These are phyloP conservation scores for Diaperis boleti DNA, from an alignment of 2,888 invertebrate genomes.

Conservation along the genomic window DNA sequence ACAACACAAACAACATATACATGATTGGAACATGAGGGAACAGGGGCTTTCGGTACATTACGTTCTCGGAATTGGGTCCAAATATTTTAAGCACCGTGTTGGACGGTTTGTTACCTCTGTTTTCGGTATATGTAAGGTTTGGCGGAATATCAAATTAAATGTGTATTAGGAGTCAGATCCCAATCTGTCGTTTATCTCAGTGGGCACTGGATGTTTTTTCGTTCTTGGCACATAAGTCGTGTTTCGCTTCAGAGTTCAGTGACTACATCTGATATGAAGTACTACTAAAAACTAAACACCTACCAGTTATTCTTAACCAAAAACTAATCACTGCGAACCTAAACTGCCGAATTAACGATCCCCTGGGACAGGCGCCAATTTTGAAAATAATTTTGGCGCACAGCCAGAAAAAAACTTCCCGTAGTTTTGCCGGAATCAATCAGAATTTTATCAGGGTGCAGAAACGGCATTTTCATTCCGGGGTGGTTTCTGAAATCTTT, in stretches of 20 bases:
- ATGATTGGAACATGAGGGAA: constrained; percentile 42
- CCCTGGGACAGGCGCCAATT: not conserved
- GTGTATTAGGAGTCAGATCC: too few species aligned
- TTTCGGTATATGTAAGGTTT: too few species aligned
- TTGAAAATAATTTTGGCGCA: constrained; percentile 23
- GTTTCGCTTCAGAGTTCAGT: not conserved
- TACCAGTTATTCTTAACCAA: too few species aligned
- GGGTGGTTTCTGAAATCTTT: constrained; percentile 17
- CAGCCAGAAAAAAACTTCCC: constrained; percentile 15
- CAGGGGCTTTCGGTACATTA: constrained; percentile 38
- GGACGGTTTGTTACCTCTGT: too few species aligned
- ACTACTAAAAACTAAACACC: too few species aligned
- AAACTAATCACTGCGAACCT: too few species aligned
- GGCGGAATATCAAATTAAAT: too few species aligned
- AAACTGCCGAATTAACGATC: too few species aligned
- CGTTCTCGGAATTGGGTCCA: too few species aligned
- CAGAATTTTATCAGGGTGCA: constrained; percentile 11
- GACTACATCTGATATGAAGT: not conserved
- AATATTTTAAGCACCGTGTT: too few species aligned
- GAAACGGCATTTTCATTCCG: constrained; percentile 14
- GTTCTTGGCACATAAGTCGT: constrained; percentile 43
- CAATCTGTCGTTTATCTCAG: too few species aligned
- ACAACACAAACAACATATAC: constrained; percentile 44
- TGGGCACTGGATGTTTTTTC: constrained; percentile 48
- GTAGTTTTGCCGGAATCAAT: constrained; percentile 22